These are phyloP conservation scores for Meriones unguiculatus DNA, from an alignment of 2,113 vertebrate species.

Conservation along the genomic window DNA sequence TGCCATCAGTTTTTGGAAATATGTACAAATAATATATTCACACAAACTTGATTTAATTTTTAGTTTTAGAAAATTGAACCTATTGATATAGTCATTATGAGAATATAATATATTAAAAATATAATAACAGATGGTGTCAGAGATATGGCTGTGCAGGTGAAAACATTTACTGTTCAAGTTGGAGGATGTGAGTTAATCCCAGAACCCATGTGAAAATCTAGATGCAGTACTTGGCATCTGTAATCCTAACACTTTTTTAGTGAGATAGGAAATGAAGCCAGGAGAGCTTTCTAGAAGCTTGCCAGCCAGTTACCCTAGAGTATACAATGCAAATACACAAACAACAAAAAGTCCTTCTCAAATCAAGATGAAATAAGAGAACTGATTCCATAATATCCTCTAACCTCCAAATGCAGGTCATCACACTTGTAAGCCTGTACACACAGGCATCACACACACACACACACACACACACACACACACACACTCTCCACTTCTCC, in stretches of 20 bases:
- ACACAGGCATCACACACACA: background rate
- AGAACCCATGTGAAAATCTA: background rate
- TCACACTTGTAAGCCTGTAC: background rate
- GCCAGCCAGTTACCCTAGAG: background rate
- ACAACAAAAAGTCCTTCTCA: background rate
- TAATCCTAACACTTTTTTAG: background rate
- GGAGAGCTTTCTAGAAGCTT: background rate
- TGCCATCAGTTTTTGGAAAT: constrained; percentile 33
- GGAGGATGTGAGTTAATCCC: background rate
- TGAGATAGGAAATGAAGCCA: background rate
- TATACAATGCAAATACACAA: background rate
- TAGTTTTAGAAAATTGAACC: constrained; percentile 7
- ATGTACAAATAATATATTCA: background rate
- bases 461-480: background rate
- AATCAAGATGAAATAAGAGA: background rate
- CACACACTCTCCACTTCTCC: background rate
- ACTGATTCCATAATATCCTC: background rate
- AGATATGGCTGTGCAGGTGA: no score
- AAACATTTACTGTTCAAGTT: background rate
- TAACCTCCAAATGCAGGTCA: background rate
- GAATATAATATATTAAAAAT: constrained; percentile 38
- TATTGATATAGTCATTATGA: constrained; percentile 11
- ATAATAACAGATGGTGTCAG: background rate
- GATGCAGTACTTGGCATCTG: background rate
- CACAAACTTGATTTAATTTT: constrained; percentile 67